Base-by-base conservation (phyloP, 2,888 invertebrate genomes). In the Microdon myrmicae region DNA sequence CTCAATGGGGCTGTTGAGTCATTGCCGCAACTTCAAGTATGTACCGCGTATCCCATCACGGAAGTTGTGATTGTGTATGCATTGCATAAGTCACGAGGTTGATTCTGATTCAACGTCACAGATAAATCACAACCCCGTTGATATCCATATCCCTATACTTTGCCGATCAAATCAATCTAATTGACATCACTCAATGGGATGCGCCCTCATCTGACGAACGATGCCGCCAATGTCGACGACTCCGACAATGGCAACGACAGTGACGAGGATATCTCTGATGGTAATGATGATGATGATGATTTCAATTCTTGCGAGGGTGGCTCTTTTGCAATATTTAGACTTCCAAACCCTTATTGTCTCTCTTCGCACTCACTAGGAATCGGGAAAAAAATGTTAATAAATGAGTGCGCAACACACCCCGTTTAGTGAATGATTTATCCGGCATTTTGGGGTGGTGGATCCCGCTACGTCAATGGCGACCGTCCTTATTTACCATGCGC, bases 181-280 rank as follows among this genome's bases (percentile, higher is more conserved):
- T 77, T 77, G 77, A 77, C 78, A 77, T 77, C 75, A 76, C 75
- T 77, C 77, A 78, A 77, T 76, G 75, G 77, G 75, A 75, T 76
- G 75, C 58, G 64, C 51, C 58, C 53, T 47, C 58, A 64, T 47
- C 35, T 34, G 29, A 31, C 6, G 16, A 32, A 7, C 37, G 53
- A 47, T 31, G n/a, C 19, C n/a, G 14, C 13, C 23, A 3, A 37
- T 20, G 22, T 37, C 16, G 20, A 35, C 53, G 51, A 32, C 20
- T 16, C 29, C 31, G 19, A 20, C 38, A 20, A 19, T 9, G 22
- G 8, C 47, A 48, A 35, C 25, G 19, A 37, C 12, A 8, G 35
- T 13, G 17, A 8, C 4, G 35, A 26, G 38, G 35, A 10, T 19
- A 32, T 17, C 23, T 39, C 10, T 19, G 26, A 39, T 23, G 39